Percentiles rank a stretch among this genome's conserved stretches.
Evolutionary conservation across 1,140 invertebrate genomes (phyloP).

Genomic region (Drosophila azteca): DNA sequence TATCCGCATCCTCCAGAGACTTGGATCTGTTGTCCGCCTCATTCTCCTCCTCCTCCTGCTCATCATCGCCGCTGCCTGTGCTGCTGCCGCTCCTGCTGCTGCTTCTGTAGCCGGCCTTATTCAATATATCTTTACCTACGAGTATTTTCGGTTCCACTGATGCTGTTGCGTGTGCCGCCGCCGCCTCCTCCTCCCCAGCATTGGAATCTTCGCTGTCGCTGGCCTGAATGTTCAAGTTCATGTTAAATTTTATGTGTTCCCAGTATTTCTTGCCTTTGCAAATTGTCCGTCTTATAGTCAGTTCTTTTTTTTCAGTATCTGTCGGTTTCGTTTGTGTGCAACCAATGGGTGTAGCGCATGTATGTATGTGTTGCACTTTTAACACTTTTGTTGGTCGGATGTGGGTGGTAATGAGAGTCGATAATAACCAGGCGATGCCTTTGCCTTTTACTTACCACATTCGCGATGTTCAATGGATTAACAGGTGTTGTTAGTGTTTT

Average conservation of each 20-base stretch:
- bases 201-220: constrained; percentile 78
- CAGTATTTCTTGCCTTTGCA: neutral
- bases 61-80: constrained; percentile 10
- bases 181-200: constrained; percentile 27
- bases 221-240: constrained; percentile 75
- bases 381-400: constrained; percentile 10
- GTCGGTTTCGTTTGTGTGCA: constrained; percentile 24
- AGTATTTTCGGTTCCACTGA: constrained; percentile 43
- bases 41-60: constrained; percentile 8
- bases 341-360: constrained; percentile 35
- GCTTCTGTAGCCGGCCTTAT: constrained; percentile 36
- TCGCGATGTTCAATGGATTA: constrained; percentile 74
- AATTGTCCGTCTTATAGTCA: constrained; percentile 16
- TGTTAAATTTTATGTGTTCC: constrained; percentile 44
- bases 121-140: constrained; percentile 67
- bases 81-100: constrained; percentile 14
- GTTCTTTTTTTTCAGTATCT: constrained; percentile 8
- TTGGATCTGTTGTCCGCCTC: neutral
- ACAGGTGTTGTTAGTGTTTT: constrained; percentile 77
- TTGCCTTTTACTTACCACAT: constrained; percentile 67
- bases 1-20: neutral
- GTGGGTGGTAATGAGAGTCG: constrained; percentile 19
- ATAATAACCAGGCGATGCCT: constrained; percentile 26
- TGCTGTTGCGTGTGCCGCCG: neutral
- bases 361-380: constrained; percentile 18